Base-by-base conservation (phyloP, 2,797 vertebrate genomes). In the Cynodonichthys magdalenae region DNA sequence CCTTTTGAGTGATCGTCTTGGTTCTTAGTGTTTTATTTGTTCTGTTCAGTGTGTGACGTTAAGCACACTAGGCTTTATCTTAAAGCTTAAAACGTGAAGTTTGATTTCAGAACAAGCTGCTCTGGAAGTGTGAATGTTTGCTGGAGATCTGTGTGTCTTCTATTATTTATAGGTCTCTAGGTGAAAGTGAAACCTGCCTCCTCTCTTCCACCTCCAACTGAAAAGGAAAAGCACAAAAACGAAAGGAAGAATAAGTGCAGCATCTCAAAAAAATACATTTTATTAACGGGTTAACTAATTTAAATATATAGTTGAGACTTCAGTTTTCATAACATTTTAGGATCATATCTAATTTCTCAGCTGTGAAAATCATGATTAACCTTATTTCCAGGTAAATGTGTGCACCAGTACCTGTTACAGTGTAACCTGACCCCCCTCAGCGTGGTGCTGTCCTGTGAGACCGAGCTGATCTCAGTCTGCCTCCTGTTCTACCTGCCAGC, bases 151-250 rank as follows among this genome's bases (percentile, higher is more conserved):
- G 47, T 24, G 51, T 66, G 66, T 76, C 24, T 15, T 87, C 24
- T 51, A 89, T 89, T 71, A 89, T 90, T 88, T 14, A 90, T 71
- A 17, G 15, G 3, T 0, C 19, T n/a, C 15, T 4, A 67, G 70
- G 66, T 69, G 86, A 87, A 87, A 81, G 77, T 81, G 81, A 86
- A 76, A 80, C 83, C 69, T 1, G 15, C 2, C 24, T 66, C 12
- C 7, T 14, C 15, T 18, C 17, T 44, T 29, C 44, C 46, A 36
- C 57, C 36, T 20, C 12, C n/a, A 36, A 45, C 47, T 24, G 34
- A 3, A 28, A 65, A 0, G 17, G 8, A 15, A 14, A 5, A 1
- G 6, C 5, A 8, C 15, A 3, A 9, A 3, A 20, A n/a, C n/a
- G n/a, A n/a, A 46, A 52, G 39, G 10, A 41, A 0, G 0, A 31